Percentiles rank a stretch among this genome's conserved stretches.
Evolutionary conservation across 2,797 vertebrate genomes (phyloP).

Genomic region (Phoeniculus purpureus): DNA sequence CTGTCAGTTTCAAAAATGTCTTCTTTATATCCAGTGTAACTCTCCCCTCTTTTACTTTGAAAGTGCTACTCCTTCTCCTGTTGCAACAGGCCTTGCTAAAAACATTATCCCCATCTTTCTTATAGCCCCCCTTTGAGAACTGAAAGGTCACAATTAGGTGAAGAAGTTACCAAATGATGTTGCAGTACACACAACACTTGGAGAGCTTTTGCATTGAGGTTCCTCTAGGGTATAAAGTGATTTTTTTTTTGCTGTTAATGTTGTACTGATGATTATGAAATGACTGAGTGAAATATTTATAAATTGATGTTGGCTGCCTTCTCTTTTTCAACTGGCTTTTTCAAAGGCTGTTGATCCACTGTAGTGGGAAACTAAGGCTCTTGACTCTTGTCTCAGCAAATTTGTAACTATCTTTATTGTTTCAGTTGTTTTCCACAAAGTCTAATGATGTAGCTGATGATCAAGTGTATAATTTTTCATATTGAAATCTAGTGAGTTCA

Average conservation of each 20-base stretch:
- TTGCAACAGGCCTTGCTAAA: no score
- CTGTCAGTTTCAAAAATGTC: no score
- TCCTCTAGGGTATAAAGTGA: not conserved
- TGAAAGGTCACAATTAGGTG: no score
- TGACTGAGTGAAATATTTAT: not conserved
- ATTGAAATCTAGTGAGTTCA: not conserved
- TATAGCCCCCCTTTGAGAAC: no score
- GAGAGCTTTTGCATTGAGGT: not conserved
- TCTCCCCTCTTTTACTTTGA: no score
- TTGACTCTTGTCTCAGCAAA: not conserved
- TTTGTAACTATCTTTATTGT: not conserved
- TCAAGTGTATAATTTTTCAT: not conserved
- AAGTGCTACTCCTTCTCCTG: no score
- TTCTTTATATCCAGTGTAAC: no score
- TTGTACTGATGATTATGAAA: not conserved
- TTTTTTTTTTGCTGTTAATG: not conserved
- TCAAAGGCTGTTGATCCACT: not conserved
- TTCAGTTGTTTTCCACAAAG: not conserved
- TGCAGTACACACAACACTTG: not conserved
- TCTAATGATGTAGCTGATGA: not conserved
- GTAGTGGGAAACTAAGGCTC: not conserved
- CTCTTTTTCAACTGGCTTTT: not conserved
- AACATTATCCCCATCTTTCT: no score
- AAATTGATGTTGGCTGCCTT: not conserved
- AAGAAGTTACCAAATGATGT: not conserved